These are phyloP conservation scores for Drosophila mayaguana DNA, from an alignment of 2,888 invertebrate genomes.

Conservation along the genomic window DNA sequence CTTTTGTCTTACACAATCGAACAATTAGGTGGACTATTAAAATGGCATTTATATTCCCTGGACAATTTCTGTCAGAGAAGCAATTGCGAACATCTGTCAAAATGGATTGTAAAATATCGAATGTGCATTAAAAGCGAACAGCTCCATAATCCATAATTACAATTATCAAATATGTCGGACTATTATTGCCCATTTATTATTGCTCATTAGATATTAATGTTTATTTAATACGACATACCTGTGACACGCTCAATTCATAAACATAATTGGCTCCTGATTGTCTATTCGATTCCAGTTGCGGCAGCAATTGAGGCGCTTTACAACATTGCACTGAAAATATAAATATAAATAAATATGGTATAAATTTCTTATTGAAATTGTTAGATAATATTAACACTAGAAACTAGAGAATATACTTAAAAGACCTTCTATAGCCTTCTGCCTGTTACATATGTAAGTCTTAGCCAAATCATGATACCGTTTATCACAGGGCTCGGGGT, in stretches of 20 bases:
- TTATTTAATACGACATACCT: background rate
- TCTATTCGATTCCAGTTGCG: background rate
- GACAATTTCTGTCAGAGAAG: background rate
- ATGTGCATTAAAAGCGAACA: background rate
- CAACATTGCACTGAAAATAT: background rate
- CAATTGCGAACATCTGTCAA: background rate
- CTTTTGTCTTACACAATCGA: background rate
- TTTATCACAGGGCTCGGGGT: too few species aligned
- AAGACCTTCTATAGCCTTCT: too few species aligned
- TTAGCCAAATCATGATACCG: too few species aligned
- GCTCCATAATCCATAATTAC: conserved; percentile 5
- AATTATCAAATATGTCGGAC: background rate
- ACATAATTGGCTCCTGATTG: background rate
- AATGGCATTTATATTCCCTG: background rate
- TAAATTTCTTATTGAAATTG: too few species aligned
- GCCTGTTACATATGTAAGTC: too few species aligned
- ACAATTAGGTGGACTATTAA: background rate
- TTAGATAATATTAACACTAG: too few species aligned
- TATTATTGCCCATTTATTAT: background rate
- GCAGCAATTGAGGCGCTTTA: background rate
- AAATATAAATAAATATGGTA: background rate
- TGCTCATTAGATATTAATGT: conserved; percentile 11
- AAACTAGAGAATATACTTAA: too few species aligned
- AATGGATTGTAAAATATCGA: background rate
- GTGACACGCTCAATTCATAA: background rate